These are phyloP conservation scores for Anarhynchus alexandrinus DNA, from an alignment of 2,113 vertebrate species.

Conservation along the genomic window DNA sequence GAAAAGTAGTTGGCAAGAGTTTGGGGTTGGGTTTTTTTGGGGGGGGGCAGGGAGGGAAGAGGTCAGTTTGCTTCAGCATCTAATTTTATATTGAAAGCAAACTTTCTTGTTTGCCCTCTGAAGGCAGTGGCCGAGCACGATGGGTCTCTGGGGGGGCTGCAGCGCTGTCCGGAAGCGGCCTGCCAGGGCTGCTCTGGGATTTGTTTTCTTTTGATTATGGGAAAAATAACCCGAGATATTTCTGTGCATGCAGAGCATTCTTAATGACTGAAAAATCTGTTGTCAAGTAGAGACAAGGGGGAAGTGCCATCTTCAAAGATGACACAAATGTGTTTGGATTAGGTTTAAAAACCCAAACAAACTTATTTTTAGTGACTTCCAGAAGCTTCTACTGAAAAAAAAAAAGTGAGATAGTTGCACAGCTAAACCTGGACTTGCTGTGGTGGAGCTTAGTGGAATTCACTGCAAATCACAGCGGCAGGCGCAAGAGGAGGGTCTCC, in stretches of 20 bases:
- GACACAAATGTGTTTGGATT: neutral
- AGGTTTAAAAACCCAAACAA: conserved; percentile 26
- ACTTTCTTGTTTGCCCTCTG: neutral
- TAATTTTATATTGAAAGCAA: neutral
- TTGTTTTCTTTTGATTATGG: conserved; percentile 64
- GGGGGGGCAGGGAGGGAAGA: no score
- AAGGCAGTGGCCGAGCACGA: neutral
- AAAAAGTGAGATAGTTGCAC: fast-evolving
- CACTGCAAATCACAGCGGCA: neutral
- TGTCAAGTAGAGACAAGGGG: neutral
- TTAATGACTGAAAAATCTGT: conserved; percentile 42
- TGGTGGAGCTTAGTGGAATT: neutral
- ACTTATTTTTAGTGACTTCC: conserved; percentile 31
- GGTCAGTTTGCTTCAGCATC: neutral
- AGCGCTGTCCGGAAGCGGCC: neutral
- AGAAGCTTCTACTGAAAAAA: conserved; percentile 5
- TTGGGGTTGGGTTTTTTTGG: neutral
- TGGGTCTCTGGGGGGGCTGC: conserved; percentile 20
- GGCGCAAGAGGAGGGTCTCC: fast-evolving
- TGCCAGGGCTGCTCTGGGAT: conserved; percentile 53
- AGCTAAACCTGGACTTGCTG: neutral
- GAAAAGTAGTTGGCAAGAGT: neutral
- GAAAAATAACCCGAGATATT: conserved; percentile 58
- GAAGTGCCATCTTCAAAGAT: neutral
- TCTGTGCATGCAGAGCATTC: conserved; percentile 54